Conservation (phyloP, 2,888 invertebrate species). For the Pyralis farinalis region DNA sequence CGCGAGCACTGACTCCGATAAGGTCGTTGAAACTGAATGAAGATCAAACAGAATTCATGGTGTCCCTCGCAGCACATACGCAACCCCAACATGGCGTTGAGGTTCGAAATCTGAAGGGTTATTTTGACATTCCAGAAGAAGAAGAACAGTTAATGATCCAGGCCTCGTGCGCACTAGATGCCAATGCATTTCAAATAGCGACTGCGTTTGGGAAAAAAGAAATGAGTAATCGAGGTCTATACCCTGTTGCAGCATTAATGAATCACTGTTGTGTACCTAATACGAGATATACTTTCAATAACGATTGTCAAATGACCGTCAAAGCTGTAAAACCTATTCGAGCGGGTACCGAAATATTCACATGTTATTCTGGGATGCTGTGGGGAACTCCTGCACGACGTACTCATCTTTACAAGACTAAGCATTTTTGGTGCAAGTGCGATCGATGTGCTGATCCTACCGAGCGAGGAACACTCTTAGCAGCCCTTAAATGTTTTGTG, state of each 20-base stretch:
- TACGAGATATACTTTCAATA: constrained; percentile 82
- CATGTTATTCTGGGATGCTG: constrained; percentile 83
- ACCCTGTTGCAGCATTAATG: constrained; percentile 84
- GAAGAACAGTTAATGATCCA: constrained; percentile 81
- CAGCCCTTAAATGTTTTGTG: constrained; percentile 80
- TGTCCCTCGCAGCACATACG: constrained; percentile 74
- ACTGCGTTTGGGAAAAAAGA: constrained; percentile 63
- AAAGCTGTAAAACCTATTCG: constrained; percentile 81
- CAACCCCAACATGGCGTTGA: constrained; percentile 79
- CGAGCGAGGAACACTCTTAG: constrained; percentile 82
- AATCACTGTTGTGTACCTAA: constrained; percentile 87
- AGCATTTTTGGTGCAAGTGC: constrained; percentile 85
- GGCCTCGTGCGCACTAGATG: constrained; percentile 83
- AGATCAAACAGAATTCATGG: constrained; percentile 73
- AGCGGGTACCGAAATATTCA: constrained; percentile 83
- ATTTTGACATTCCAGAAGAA: constrained; percentile 70
- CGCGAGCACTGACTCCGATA: constrained; percentile 59
- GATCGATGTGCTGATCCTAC: constrained; percentile 84
- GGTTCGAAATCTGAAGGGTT: constrained; percentile 75
- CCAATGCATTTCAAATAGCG: constrained; percentile 85
- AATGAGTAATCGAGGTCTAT: constrained; percentile 82
- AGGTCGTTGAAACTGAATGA: constrained; percentile 59
- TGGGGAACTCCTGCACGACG: constrained; percentile 86
- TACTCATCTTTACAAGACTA: constrained; percentile 82
- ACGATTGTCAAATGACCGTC: constrained; percentile 79